Conservation (phyloP, 1,140 invertebrate species). For the Penaeus chinensis region DNA sequence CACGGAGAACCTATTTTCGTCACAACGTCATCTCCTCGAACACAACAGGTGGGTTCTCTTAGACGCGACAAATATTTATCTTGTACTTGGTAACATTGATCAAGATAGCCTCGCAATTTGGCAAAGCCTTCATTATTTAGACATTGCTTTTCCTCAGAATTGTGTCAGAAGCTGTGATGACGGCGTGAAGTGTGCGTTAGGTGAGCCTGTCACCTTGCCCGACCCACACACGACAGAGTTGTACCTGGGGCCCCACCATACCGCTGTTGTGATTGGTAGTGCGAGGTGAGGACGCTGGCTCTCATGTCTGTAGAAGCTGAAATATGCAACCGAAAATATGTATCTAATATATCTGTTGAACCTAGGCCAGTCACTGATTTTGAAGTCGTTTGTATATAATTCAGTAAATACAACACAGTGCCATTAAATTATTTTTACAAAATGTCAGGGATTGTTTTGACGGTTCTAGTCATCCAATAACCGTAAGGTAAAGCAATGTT, state of each 20-base stretch:
- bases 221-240: slow-evolving; percentile 54
- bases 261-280: slow-evolving; percentile 48
- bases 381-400: no score
- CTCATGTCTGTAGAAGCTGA: background rate
- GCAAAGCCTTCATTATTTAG: no score
- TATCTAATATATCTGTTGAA: background rate
- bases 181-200: slow-evolving; percentile 35
- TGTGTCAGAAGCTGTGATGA: slow-evolving; percentile 27
- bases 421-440: no score
- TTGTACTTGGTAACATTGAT: no score
- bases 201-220: slow-evolving; percentile 31
- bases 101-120: no score
- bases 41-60: background rate
- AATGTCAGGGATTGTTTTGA: background rate
- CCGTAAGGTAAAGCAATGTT: no score
- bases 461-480: no score
- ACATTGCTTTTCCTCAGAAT: background rate
- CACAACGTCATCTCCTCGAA: slow-evolving; percentile 32
- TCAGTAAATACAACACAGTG: no score
- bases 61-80: no score
- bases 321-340: background rate
- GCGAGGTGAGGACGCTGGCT: slow-evolving; percentile 16
- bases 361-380: no score
- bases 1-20: slow-evolving; percentile 38
- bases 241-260: slow-evolving; percentile 43